phyloP scores from a whole-genome alignment of 2,113 vertebrate species.

The Mohoua ochrocephala region DNA sequence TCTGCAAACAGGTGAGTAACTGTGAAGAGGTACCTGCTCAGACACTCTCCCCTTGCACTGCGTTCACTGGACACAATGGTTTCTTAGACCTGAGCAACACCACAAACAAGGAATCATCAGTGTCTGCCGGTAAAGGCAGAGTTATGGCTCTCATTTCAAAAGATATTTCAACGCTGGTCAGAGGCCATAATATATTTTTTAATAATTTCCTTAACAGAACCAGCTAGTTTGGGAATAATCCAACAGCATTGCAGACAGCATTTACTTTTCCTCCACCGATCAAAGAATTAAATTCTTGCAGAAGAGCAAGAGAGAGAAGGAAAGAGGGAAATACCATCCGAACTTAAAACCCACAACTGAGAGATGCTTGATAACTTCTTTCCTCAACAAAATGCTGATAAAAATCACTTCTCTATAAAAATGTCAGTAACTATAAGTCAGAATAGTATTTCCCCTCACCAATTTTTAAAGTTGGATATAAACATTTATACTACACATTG shows the following conservation, averaged over 20 bases:
- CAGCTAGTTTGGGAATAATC: background rate
- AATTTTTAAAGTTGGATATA: background rate
- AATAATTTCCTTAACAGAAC: background rate
- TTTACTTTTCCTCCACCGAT: background rate
- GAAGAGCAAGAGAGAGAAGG: rapidly evolving
- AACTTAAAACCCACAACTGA: background rate
- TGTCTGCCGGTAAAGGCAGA: background rate
- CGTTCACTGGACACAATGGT: background rate
- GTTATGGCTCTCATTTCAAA: background rate
- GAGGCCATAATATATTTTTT: background rate
- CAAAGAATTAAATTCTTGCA: background rate
- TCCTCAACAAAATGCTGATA: background rate
- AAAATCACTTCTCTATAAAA: background rate
- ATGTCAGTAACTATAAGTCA: background rate
- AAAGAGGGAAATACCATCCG: background rate
- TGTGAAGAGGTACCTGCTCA: background rate
- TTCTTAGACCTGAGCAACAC: background rate
- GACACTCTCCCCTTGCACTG: background rate
- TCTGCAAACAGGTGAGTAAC: background rate
- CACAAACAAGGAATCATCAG: background rate
- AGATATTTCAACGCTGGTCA: background rate
- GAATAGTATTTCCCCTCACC: background rate
- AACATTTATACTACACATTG: background rate
- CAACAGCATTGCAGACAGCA: background rate
- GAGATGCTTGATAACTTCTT: background rate